These are phyloP conservation scores for Bettongia penicillata DNA, from an alignment of 2,113 vertebrate species.

Conservation along the genomic window DNA sequence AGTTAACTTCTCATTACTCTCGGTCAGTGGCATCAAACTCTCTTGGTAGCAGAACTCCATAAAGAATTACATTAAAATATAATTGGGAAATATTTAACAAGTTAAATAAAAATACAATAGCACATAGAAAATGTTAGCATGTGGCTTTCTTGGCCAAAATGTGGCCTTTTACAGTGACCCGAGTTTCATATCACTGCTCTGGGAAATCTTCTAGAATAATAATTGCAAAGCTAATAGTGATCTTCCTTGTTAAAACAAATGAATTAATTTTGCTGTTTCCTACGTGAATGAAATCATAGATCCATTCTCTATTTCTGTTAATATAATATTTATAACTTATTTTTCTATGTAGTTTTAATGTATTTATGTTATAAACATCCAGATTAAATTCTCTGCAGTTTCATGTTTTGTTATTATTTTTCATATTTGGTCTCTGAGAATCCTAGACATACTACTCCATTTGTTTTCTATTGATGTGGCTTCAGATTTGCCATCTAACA, in stretches of 20 bases:
- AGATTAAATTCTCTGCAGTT: conserved; percentile 44
- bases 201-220: neutral
- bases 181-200: neutral
- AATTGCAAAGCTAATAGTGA: neutral
- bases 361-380: conserved; percentile 54
- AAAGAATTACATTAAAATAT: neutral
- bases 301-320: neutral
- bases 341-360: conserved; percentile 44
- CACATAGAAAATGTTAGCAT: neutral
- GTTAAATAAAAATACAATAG: neutral
- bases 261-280: neutral
- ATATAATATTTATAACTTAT: conserved; percentile 38
- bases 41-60: neutral
- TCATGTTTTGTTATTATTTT: conserved; percentile 7
- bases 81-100: neutral
- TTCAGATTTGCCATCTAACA: neutral
- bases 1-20: neutral
- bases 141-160: neutral
- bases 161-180: neutral
- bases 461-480: neutral
- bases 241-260: neutral
- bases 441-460: neutral
- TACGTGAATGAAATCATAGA: neutral
- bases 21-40: neutral
- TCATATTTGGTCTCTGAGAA: neutral